Base-by-base conservation (phyloP, 1,140 invertebrate genomes). In the Myzus persicae region DNA sequence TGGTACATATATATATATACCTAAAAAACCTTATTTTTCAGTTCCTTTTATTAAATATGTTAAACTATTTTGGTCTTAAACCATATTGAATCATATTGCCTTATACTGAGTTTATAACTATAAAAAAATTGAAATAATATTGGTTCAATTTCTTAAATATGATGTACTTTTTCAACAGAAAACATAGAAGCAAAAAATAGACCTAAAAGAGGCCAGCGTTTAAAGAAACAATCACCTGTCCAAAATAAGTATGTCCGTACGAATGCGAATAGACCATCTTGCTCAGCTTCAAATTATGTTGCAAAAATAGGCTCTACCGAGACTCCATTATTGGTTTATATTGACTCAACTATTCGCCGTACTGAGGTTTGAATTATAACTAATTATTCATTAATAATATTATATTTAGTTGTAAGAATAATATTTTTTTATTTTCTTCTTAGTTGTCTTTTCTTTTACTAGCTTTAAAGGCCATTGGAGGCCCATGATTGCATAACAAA, bases 281-380 rank as follows among this genome's bases (percentile, higher is more conserved):
- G 31, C 18, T n/a, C n/a, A 2, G n/a, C 59, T 18, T 18, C 59
- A 76, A 76, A 76, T 76, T 76, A 76, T 76, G 14, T 14, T 76
- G 18, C 31, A 76, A n/a, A 76, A n/a, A 7, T n/a, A 5, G 31
- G 36, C 18, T n/a, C 59, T n/a, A 18, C 18, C 4, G 3, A 76
- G 36, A 14, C 31, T 67, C 31, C 31, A 1, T 5, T 18, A n/a
- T 22, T 22, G 1, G 31, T 14, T 24, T 67, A n/a, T 18, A 24
- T 67, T 14, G 11, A n/a, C 5, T 14, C 11, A n/a, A 1, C 7
- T 67, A 18, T 0, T n/a, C 14, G 31, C 6, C 18, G 1, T 1
- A 0, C 4, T 76, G 36, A n/a, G 59, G 59, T 76, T 18, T 76
- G 18, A n/a, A n/a, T 0, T n/a, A n/a, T n/a, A 76, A 76, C 36